Percentiles rank a stretch among this genome's conserved stretches.
These are phyloP conservation scores for Serinus canaria DNA, from an alignment of 2,113 vertebrate species.

Conservation along the genomic window DNA sequence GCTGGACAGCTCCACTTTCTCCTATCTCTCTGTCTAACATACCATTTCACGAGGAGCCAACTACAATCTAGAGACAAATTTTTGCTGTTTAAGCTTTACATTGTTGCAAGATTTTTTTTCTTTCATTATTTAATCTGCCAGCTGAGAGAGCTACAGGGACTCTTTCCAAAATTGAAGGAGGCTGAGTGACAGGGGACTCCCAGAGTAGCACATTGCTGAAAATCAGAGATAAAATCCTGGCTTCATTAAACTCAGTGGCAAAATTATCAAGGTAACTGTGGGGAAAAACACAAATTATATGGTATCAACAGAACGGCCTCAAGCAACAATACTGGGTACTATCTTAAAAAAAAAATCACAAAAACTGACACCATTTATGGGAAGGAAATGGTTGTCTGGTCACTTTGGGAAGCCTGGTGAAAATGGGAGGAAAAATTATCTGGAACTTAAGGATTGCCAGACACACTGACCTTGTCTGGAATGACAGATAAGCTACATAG, in stretches of 20 bases:
- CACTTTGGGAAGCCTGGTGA: background rate
- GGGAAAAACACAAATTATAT: background rate
- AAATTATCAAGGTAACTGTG: background rate
- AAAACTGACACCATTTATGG: background rate
- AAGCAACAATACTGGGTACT: background rate
- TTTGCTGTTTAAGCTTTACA: background rate
- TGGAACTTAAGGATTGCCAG: background rate
- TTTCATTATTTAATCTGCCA: background rate
- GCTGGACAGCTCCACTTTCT: constrained; percentile 9
- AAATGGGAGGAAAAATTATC: background rate
- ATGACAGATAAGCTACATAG: background rate
- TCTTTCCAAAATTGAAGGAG: background rate
- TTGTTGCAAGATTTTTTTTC: background rate
- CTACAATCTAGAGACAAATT: background rate
- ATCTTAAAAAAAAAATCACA: background rate
- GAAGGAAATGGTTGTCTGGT: background rate
- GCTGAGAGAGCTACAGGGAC: background rate
- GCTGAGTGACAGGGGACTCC: background rate
- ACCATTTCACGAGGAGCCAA: background rate
- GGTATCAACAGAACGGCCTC: background rate
- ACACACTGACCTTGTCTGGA: background rate
- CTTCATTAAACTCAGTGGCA: background rate
- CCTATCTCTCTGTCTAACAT: background rate
- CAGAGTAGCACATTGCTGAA: background rate
- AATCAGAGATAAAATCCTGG: background rate